These are phyloP conservation scores for Eclectus roratus DNA, from an alignment of 2,113 vertebrate species.

Conservation along the genomic window DNA sequence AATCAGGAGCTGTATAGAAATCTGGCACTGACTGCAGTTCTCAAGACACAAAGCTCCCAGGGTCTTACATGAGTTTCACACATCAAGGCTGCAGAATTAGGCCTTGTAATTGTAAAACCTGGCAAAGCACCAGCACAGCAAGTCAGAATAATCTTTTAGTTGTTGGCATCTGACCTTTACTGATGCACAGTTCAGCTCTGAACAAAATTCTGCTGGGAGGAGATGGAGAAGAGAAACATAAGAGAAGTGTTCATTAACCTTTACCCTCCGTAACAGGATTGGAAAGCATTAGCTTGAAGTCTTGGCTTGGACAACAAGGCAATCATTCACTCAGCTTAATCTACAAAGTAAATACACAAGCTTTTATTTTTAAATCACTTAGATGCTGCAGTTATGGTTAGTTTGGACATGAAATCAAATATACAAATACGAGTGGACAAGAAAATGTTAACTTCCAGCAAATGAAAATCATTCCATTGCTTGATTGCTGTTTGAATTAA, in stretches of 20 bases:
- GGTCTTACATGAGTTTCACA: background rate
- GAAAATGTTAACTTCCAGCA: background rate
- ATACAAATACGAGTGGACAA: background rate
- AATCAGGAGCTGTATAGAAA: background rate
- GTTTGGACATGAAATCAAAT: background rate
- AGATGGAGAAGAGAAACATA: background rate
- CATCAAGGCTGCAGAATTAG: background rate
- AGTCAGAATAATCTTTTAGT: background rate
- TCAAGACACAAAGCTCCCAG: background rate
- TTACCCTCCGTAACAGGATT: background rate
- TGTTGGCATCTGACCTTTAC: conserved; percentile 8
- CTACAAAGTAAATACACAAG: background rate
- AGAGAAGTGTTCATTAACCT: conserved; percentile 30
- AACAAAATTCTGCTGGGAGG: background rate
- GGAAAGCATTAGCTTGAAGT: background rate
- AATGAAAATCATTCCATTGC: background rate
- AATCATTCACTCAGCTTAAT: background rate
- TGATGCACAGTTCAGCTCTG: background rate
- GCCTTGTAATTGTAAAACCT: background rate
- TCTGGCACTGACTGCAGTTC: background rate
- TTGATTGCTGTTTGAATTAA: background rate
- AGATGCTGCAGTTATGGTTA: background rate
- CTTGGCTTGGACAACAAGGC: background rate
- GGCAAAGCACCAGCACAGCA: background rate
- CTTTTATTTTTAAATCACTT: background rate